Conservation (phyloP, 2,113 vertebrate genomes). For the Pituophis catenifer region DNA sequence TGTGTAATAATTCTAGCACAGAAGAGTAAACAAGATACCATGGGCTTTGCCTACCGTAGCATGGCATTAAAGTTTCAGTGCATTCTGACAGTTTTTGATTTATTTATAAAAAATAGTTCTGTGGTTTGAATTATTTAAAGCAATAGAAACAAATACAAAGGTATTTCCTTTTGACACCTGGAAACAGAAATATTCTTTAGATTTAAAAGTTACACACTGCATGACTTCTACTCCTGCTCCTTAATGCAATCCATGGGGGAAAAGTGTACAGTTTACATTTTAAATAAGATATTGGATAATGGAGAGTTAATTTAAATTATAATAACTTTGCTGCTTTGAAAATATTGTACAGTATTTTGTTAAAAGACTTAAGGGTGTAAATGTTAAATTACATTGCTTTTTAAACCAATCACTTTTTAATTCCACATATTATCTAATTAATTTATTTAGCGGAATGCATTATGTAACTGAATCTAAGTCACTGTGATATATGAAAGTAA, state of each 20-base stretch:
- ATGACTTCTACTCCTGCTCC: constrained; percentile 47
- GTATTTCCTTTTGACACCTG: constrained; percentile 51
- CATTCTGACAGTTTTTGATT: constrained; percentile 53
- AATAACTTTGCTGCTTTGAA: background rate
- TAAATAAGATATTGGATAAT: background rate
- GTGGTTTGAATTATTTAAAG: constrained; percentile 61
- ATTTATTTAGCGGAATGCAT: background rate
- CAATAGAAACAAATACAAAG: constrained; percentile 57
- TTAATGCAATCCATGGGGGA: constrained; percentile 51
- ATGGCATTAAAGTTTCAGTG: constrained; percentile 55
- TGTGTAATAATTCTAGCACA: constrained; percentile 17
- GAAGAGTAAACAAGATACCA: constrained; percentile 38
- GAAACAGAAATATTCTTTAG: constrained; percentile 44
- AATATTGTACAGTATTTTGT: background rate
- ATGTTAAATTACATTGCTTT: background rate
- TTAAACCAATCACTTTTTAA: background rate
- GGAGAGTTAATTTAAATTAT: background rate
- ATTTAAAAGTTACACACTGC: constrained; percentile 40
- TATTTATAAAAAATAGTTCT: constrained; percentile 62
- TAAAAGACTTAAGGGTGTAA: background rate
- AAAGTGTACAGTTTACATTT: constrained; percentile 1
- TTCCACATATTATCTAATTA: background rate
- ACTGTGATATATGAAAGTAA: background rate
- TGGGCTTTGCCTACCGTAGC: constrained; percentile 27
- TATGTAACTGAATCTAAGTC: background rate